Percentiles rank a stretch among this genome's conserved stretches.
Conservation (phyloP, 2,113 vertebrate species). For the Gobio gobio region DNA sequence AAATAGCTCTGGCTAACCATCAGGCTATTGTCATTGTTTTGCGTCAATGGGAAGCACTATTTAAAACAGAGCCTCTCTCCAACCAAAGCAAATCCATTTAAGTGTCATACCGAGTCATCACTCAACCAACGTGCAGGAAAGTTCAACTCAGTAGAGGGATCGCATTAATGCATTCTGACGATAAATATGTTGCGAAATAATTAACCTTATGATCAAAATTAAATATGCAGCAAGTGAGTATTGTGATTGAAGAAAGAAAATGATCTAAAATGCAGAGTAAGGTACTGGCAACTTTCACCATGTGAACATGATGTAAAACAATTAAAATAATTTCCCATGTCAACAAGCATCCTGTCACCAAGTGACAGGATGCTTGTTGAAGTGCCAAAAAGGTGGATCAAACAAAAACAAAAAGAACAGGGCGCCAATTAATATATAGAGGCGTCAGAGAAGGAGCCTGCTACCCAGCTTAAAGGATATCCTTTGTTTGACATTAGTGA, state of each 20-base stretch:
- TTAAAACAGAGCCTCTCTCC: slow-evolving; percentile 46
- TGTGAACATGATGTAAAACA: slow-evolving; percentile 54
- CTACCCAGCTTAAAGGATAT: slow-evolving; percentile 72
- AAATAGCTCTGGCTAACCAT: slow-evolving; percentile 47
- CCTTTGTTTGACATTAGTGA: slow-evolving; percentile 76
- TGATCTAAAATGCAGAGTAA: slow-evolving; percentile 9
- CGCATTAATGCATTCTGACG: slow-evolving; percentile 1
- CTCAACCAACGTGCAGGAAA: slow-evolving; percentile 31
- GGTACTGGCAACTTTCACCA: slow-evolving; percentile 34
- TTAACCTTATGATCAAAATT: neutral
- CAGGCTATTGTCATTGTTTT: slow-evolving; percentile 52
- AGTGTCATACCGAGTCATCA: slow-evolving; percentile 17
- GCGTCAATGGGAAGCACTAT: slow-evolving; percentile 45
- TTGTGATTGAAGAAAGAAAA: neutral
- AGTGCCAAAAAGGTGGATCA: slow-evolving; percentile 54
- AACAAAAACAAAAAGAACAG: slow-evolving; percentile 48
- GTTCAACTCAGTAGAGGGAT: neutral
- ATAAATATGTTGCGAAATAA: slow-evolving; percentile 9
- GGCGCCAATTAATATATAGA: slow-evolving; percentile 71
- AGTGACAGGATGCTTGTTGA: neutral
- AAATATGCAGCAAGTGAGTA: too few relatives aligned
- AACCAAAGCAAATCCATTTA: slow-evolving; percentile 49
- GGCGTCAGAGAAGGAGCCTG: slow-evolving; percentile 52
- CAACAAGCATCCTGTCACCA: slow-evolving; percentile 70
- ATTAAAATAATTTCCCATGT: slow-evolving; percentile 48